Evolutionary conservation across 2,888 invertebrate species (phyloP), one percentile per base, ranked within the genome.

Genomic region (Sceliomorpha sp.): DNA sequence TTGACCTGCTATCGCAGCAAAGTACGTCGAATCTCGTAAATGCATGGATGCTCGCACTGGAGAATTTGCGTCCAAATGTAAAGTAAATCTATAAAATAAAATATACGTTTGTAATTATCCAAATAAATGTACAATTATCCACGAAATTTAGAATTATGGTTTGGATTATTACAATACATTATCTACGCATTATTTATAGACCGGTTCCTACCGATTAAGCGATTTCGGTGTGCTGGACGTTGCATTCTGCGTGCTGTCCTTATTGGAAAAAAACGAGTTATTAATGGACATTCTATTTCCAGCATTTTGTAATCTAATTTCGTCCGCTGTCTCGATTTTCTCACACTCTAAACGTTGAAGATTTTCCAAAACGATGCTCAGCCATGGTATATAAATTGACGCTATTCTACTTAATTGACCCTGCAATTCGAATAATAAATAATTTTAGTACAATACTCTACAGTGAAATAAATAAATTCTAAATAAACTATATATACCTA

Each of bases 381-480:
- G 90, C 93, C 98, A 95, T 0, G 98, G 98, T 51, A 97, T 92
- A 87, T 99, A 99, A 17, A 99, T 90, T 32, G 95, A 91, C 0
- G 97, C 95, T 48, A 99, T 95, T 44, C 98, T 91, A 3, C 94
- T 93, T 81, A 95, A 91, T 83, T 95, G 95, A 2, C 94, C 93
- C 90, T 91, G 74, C n/a, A n/a, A n/a, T n/a, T n/a, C n/a, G 4
- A 78, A 71, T 8, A 53, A n/a, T 10, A 29, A 14, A 6, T 10
- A 14, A 47, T 45, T 37, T 24, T 40, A 29, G 27, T 27, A n/a
- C 47, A 9, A 26, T 13, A 12, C 20, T 17, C 20, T 8, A 10
- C 5, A 40, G 14, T 12, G 31, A 20, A 20, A 36, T 6, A 31
- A 5, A 3, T 6, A 15, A 62, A n/a, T n/a, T n/a, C n/a, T n/a